Base-by-base conservation (phyloP, 23 tunicate species). In the Ciona savignyi region DNA sequence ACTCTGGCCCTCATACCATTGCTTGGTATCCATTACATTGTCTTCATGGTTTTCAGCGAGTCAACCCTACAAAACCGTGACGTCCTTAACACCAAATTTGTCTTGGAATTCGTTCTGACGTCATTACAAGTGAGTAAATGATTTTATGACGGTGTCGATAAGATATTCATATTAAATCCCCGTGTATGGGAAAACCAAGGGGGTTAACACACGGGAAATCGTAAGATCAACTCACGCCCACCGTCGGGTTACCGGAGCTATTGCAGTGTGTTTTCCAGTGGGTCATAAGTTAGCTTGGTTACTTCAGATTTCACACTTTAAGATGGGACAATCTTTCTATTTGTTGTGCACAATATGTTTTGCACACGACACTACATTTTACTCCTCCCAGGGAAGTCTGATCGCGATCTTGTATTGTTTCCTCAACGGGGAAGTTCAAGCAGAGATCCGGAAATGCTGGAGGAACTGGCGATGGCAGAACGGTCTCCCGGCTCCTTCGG, bases 1-100 rank as follows among this genome's bases (percentile, higher is more conserved):
- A 95, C 95, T 25, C 85, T 95, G 19, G 99, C 99, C 33, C 78
- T 95, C 0, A 95, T 95, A 32, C 99, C 99, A 3, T 72, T 95
- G 0, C 81, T 95, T 23, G 99, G 99, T 23, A 95, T 95, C 28
- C 99, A 95, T 77, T 95, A 95, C 85, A 76, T 91, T 22, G 86
- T 91, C 0, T 91, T 91, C 31, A 70, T 85, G 67, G 74, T 63
- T 27, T 42, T 88, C 60, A 72, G 70, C 4, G 84, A 82, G 15
- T 79, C 77, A 0, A 15, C n/a, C n/a, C n/a, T 42, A 42, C 11
- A 9, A 42, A 42, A 31, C 32, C 0, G 60, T 62, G 25, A 66
- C 35, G 2, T 48, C 56, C 9, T 15, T 6, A 42, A 42, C 9
- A 42, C 56, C 9, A 67, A 33, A 0, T 32, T 29, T 35, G 64